These are phyloP conservation scores for Fabriciana adippe DNA, from an alignment of 2,888 invertebrate species.

Conservation along the genomic window DNA sequence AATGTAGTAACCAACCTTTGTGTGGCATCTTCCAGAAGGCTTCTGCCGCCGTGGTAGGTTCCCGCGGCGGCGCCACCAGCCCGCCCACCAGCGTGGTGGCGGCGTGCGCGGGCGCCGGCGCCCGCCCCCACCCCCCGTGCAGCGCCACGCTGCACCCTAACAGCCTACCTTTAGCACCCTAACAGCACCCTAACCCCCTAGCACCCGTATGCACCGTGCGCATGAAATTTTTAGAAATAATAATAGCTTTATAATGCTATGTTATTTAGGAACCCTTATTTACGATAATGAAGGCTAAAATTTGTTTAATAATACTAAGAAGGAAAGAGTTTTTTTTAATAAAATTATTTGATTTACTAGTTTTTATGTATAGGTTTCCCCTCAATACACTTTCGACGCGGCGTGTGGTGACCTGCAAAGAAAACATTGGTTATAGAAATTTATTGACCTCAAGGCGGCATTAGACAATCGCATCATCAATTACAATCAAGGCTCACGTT, in stretches of 20 bases:
- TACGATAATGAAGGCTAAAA: too few species aligned
- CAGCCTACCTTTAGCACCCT: conserved; percentile 36
- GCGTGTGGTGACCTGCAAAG: conserved; percentile 57
- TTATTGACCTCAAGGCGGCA: conserved; percentile 67
- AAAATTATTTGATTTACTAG: too few species aligned
- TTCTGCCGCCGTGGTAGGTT: conserved; percentile 86
- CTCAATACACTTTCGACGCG: conserved; percentile 22
- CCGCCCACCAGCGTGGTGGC: conserved; percentile 84
- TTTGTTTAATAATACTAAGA: too few species aligned
- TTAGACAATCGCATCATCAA: conserved; percentile 79
- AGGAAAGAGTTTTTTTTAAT: too few species aligned
- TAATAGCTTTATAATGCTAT: too few species aligned
- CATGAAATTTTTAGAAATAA: too few species aligned
- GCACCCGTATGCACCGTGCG: too few species aligned
- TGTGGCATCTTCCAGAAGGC: conserved; percentile 94
- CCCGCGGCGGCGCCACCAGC: conserved; percentile 87
- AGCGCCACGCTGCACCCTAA: conserved; percentile 70
- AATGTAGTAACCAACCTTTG: conserved; percentile 85
- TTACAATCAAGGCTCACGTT: conserved; percentile 75
- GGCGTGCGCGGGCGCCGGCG: conserved; percentile 81
- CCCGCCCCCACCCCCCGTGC: conserved; percentile 84
- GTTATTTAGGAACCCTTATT: too few species aligned
- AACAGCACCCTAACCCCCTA: conserved; percentile 3
- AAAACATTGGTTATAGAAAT: conserved; percentile 65
- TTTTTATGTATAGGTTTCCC: neutral